Percentiles rank a stretch among this genome's conserved stretches.
These are phyloP conservation scores for Stenolophus ochropezus DNA, from an alignment of 2,888 invertebrate genomes.

Conservation along the genomic window DNA sequence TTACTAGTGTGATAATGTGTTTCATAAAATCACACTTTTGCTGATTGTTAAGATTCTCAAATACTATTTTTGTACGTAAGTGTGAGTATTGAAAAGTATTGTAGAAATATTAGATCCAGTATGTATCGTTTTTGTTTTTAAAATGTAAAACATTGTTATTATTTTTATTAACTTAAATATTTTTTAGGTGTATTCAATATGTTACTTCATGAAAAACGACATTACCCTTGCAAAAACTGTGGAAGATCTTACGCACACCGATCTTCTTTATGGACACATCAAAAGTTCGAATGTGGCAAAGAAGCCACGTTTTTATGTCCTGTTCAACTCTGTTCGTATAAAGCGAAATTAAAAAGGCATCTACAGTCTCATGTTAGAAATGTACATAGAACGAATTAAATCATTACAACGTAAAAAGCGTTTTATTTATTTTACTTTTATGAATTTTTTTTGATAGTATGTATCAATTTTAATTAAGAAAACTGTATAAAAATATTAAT, in stretches of 20 bases:
- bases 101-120: no score
- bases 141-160: neutral
- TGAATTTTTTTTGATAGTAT: no score
- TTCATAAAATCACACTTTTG: no score
- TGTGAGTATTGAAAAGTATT: no score
- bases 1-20: no score
- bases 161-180: conserved; percentile 2
- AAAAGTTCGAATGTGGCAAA: conserved; percentile 71
- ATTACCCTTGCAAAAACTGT: conserved; percentile 23
- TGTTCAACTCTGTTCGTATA: conserved; percentile 66
- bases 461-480: no score
- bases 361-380: conserved; percentile 20
- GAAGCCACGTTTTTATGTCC: conserved; percentile 70
- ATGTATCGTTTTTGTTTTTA: no score
- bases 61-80: no score
- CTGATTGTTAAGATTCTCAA: no score
- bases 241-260: conserved; percentile 33
- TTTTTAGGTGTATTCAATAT: neutral
- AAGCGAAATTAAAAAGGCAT: conserved; percentile 65
- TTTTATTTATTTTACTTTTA: neutral
- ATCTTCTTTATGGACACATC: conserved; percentile 64
- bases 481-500: no score
- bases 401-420: neutral
- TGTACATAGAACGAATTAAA: neutral
- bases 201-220: neutral